Evolutionary conservation across 2,113 vertebrate genomes (phyloP), one percentile per base, ranked within the genome.

Genomic region (Anseranas semipalmata): DNA sequence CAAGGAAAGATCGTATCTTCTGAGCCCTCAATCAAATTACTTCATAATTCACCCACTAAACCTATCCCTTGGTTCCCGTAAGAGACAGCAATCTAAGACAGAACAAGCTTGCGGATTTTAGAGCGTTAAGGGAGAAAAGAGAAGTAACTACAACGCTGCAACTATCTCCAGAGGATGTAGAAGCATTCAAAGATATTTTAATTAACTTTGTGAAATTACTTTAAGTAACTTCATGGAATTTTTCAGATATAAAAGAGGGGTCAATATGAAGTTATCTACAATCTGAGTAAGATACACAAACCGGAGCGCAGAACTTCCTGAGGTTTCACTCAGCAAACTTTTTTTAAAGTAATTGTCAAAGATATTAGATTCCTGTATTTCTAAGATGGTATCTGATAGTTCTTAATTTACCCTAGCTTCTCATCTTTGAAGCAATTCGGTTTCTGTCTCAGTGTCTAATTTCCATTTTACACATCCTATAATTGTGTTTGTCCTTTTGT

Each of bases 391-490:
- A 95, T 95, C 94, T 94, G 59, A 43, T 59, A 80, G 22, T 37
- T 88, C 79, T 92, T 86, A 83, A 93, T 92, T 93, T 95, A 86
- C 81, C 46, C 79, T 9, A 67, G 68, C 55, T 43, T 94, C 90
- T 93, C 89, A 77, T 92, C 93, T 95, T 91, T 83, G 43, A 94
- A 86, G 88, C 65, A 92, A 92, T 81, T 77, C 83, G 1, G 1
- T 84, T 90, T 80, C 82, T 94, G 88, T 81, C 82, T 86, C 73
- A 25, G 46, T 72, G 83, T 58, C 65, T 89, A 71, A 96, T 95
- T 95, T 92, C 90, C 87, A 96, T 93, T 95, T 96, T 86, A 96
- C 92, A 93, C 90, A 68, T 96, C 52, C 50, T 84, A 88, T 84
- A 90, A 96, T 89, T 90, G 93, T 39, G 60, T 92, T 95, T 52